Percentiles rank a stretch among this genome's conserved stretches.
Conservation (phyloP, 2,113 vertebrate genomes). For the Nothocercus julius region DNA sequence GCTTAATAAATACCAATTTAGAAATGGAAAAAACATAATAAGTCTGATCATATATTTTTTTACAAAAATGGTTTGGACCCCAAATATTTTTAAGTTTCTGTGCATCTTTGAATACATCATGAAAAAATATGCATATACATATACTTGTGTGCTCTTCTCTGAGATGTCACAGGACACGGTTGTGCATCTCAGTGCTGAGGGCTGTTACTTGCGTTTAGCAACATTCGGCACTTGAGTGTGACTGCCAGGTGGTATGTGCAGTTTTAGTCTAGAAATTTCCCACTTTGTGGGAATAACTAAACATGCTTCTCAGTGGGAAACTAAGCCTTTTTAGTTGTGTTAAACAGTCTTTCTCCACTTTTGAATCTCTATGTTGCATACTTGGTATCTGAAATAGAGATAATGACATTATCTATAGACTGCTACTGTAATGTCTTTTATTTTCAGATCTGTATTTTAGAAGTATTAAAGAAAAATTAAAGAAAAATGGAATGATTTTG, state of each 20-base stretch:
- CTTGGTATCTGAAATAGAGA: background rate
- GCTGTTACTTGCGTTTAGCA: background rate
- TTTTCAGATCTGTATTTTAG: slow-evolving; percentile 84
- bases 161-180: background rate
- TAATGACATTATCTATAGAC: background rate
- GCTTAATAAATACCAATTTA: background rate
- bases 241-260: background rate
- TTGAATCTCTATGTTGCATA: background rate
- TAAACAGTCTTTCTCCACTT: background rate
- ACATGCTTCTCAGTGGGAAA: background rate
- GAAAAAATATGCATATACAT: background rate
- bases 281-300: background rate
- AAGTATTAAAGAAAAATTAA: slow-evolving; percentile 82
- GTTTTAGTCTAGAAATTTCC: background rate
- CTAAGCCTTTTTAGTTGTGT: background rate
- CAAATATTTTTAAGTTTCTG: background rate
- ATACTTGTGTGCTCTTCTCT: background rate
- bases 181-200: background rate
- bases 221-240: no score
- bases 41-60: background rate
- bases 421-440: background rate
- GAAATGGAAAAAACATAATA: background rate
- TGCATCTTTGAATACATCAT: background rate
- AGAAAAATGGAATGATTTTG: slow-evolving; percentile 81
- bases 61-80: background rate